Conservation (phyloP, 1,140 invertebrate species). For the Caenorhabditis inopinata region DNA sequence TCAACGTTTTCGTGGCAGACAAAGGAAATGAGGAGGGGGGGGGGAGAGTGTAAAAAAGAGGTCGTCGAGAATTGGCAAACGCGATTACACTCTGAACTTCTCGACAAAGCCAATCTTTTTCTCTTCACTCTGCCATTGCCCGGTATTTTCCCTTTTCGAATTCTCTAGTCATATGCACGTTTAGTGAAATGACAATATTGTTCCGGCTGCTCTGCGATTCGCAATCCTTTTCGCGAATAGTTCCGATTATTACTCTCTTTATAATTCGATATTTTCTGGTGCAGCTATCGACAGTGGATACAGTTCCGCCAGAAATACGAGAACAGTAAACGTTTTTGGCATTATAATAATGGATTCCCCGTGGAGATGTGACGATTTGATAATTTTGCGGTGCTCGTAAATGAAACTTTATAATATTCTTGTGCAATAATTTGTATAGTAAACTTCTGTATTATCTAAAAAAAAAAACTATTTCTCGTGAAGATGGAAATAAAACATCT, state of each 20-base stretch:
- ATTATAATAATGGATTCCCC: not conserved
- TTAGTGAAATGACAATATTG: not conserved
- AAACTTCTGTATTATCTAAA: too few species aligned
- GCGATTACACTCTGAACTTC: constrained; percentile 26
- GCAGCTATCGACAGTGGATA: not conserved
- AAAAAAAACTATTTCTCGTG: too few species aligned
- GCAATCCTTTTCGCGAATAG: not conserved
- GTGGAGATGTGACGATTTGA: not conserved
- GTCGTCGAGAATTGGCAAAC: not conserved
- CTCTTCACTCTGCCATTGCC: not conserved
- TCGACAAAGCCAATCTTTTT: not conserved
- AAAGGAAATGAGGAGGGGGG: not conserved
- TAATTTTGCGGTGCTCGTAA: too few species aligned
- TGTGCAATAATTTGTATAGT: too few species aligned
- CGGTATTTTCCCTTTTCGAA: not conserved
- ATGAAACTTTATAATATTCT: too few species aligned
- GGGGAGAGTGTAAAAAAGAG: constrained; percentile 14
- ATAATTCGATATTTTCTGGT: not conserved
- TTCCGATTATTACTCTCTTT: not conserved
- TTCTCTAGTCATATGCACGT: not conserved
- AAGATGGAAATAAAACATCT: too few species aligned
- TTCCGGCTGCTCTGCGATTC: not conserved
- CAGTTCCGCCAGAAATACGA: not conserved
- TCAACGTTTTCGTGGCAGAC: constrained; percentile 5
- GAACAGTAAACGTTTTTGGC: not conserved